Conservation (phyloP, 2,113 vertebrate genomes). For the Bujurquina vittata region DNA sequence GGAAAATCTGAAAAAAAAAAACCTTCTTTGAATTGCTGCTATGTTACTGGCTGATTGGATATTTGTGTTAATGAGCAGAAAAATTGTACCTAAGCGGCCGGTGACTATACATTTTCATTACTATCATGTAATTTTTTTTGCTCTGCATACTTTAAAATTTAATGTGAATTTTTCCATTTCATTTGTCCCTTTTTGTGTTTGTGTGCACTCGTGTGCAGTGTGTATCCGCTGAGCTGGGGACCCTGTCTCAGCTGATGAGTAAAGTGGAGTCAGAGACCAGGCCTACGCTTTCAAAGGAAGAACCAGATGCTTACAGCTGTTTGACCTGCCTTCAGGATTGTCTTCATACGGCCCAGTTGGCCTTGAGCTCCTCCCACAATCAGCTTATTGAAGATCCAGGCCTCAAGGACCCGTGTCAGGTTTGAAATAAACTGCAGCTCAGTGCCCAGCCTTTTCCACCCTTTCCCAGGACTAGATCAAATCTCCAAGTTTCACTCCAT, state of each 20-base stretch:
- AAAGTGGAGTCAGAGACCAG: conserved; percentile 73
- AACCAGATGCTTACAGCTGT: conserved; percentile 74
- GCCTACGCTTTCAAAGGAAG: conserved; percentile 38
- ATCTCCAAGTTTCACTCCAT: neutral
- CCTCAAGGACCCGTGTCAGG: conserved; percentile 79
- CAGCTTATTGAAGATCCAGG: conserved; percentile 77
- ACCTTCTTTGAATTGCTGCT: neutral
- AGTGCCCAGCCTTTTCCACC: neutral
- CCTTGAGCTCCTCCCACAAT: conserved; percentile 69
- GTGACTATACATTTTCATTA: neutral
- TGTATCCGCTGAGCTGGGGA: conserved; percentile 57
- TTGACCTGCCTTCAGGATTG: conserved; percentile 76
- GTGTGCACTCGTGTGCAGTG: conserved; percentile 42
- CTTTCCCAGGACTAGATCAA: neutral
- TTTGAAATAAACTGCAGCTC: conserved; percentile 22
- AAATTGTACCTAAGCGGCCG: neutral
- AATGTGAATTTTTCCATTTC: neutral
- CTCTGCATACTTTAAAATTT: neutral
- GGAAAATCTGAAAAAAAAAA: neutral
- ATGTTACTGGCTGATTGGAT: neutral
- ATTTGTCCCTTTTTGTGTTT: neutral
- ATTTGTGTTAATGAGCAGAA: neutral
- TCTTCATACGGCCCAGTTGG: conserved; percentile 72
- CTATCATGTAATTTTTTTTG: neutral
- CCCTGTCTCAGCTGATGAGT: conserved; percentile 79